phyloP scores from a whole-genome alignment of 2,888 invertebrate genomes.

The Darwinula stevensoni region DNA sequence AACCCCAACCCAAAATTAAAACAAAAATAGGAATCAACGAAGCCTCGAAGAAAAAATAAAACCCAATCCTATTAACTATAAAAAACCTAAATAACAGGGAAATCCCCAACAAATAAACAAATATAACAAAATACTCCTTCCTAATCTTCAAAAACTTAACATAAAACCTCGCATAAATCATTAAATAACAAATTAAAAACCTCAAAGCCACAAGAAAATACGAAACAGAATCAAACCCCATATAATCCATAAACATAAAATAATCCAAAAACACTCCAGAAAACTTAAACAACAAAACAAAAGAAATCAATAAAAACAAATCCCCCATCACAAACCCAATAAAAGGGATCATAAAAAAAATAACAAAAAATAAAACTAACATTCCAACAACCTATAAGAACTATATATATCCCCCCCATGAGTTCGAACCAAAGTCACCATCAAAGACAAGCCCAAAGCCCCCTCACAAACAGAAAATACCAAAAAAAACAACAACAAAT shows the following conservation, averaged over 20 bases:
- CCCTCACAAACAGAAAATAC: conserved; percentile 26
- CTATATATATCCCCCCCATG: conserved; percentile 32
- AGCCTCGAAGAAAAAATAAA: conserved; percentile 38
- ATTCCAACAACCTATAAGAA: conserved; percentile 25
- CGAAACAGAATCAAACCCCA: conserved; percentile 19
- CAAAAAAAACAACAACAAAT: conserved; percentile 7
- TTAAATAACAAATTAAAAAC: conserved; percentile 28
- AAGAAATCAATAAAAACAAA: conserved; percentile 9
- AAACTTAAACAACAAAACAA: conserved; percentile 17
- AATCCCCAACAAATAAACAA: conserved; percentile 22
- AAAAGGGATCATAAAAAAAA: conserved; percentile 19
- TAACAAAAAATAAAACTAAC: conserved; percentile 25
- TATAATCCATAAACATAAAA: conserved; percentile 5
- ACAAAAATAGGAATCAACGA: conserved; percentile 33
- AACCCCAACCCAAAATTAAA: conserved; percentile 33
- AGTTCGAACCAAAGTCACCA: conserved; percentile 27
- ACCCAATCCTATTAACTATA: conserved; percentile 26
- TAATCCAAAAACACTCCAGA: conserved; percentile 5
- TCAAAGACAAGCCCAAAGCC: conserved; percentile 28
- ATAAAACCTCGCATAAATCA: conserved; percentile 24
- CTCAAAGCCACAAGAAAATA: conserved; percentile 24
- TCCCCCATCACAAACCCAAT: conserved; percentile 5
- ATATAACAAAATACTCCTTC: conserved; percentile 23
- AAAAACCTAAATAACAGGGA: conserved; percentile 27
- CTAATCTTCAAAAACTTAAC: conserved; percentile 19